Evolutionary conservation across 2,113 vertebrate species (phyloP).

Genomic region (Prietella phreatophila): DNA sequence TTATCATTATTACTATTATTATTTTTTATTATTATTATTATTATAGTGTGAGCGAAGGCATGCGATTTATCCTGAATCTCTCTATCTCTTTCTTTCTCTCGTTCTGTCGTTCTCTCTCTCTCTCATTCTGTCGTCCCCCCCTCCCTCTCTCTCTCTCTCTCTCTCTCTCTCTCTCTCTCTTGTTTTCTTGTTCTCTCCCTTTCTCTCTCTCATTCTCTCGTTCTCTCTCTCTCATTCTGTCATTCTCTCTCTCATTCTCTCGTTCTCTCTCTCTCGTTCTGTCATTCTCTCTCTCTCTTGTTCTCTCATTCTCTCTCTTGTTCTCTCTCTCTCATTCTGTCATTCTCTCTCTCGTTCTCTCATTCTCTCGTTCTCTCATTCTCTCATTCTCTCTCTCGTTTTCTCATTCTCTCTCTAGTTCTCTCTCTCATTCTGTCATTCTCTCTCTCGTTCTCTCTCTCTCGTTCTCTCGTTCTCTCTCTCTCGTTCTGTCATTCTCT

Average conservation of each 20-base stretch:
- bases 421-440: no score
- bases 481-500: not conserved
- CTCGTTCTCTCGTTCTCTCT: not conserved
- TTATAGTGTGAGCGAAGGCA: no score
- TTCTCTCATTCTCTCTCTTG: not conserved
- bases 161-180: no score
- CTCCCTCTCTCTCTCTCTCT: not conserved
- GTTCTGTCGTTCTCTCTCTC: conserved; percentile 28
- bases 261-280: no score
- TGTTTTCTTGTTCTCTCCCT: no score
- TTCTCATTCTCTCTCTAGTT: not conserved
- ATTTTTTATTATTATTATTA: no score
- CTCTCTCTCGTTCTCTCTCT: not conserved
- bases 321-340: not conserved
- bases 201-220: not conserved
- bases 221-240: not conserved
- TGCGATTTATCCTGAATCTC: not conserved
- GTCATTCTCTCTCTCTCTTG: no score
- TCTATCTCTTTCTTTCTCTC: not conserved
- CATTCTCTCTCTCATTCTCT: not conserved
- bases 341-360: not conserved
- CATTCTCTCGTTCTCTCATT: not conserved
- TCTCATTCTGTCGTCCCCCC: conserved; percentile 25
- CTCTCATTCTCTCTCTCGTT: rapidly evolving
- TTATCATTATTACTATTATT: no score